Evolutionary conservation across 1,140 invertebrate species (phyloP).

Genomic region (Zaprionus ghesquierei): DNA sequence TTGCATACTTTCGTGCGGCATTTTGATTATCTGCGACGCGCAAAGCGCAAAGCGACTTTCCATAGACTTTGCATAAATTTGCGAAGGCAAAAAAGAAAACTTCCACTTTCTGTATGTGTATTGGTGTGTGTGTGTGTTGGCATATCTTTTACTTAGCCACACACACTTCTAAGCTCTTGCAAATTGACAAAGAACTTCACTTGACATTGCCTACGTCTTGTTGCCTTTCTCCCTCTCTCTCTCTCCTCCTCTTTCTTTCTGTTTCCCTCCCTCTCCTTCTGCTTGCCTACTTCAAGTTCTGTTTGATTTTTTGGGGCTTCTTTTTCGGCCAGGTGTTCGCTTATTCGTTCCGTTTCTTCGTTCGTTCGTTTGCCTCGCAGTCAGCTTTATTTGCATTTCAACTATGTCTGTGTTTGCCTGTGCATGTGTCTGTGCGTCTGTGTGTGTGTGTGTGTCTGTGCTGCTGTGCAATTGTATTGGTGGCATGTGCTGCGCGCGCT

Average conservation of each 20-base stretch:
- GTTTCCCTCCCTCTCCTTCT: not conserved
- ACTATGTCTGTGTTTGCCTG: constrained; percentile 55
- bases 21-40: constrained; percentile 69
- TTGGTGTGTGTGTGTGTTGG: constrained; percentile 22
- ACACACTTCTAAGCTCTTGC: constrained; percentile 71
- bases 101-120: not conserved
- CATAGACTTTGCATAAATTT: constrained; percentile 80
- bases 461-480: constrained; percentile 28
- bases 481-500: constrained; percentile 64
- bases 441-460: constrained; percentile 14
- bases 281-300: constrained; percentile 13
- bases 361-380: constrained; percentile 52
- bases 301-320: constrained; percentile 69
- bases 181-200: constrained; percentile 77
- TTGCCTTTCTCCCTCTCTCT: not conserved
- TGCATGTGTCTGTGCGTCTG: not conserved
- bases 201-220: constrained; percentile 9
- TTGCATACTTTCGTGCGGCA: constrained; percentile 59
- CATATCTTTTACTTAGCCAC: constrained; percentile 67
- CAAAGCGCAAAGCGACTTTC: constrained; percentile 58
- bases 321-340: constrained; percentile 48
- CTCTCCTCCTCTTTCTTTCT: not conserved
- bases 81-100: constrained; percentile 16
- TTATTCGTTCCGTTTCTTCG: constrained; percentile 34
- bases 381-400: constrained; percentile 73